These are phyloP conservation scores for Eulemur coronatus DNA, from an alignment of 2,797 vertebrate genomes.

Conservation along the genomic window DNA sequence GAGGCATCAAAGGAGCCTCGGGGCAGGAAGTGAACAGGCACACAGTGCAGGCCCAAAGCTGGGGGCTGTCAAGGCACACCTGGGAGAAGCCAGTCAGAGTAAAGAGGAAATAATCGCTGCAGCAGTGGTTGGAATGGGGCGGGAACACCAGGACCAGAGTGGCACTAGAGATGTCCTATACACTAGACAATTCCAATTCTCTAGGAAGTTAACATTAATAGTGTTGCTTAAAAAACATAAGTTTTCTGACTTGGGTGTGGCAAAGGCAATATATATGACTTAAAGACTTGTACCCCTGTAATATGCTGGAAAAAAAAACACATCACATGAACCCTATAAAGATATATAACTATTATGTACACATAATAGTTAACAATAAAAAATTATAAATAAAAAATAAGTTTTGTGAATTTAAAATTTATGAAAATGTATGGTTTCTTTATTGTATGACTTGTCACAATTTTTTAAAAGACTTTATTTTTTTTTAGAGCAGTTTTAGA, in stretches of 20 bases:
- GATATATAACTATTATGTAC: too few relatives aligned
- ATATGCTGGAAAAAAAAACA: too few relatives aligned
- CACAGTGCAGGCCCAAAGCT: accelerated
- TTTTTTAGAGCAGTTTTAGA: background rate
- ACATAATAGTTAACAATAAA: background rate
- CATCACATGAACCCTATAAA: too few relatives aligned
- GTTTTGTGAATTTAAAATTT: background rate
- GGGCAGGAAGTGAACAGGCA: background rate
- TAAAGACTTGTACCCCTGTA: too few relatives aligned
- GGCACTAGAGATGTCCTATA: background rate
- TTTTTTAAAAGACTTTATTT: background rate
- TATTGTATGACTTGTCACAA: background rate
- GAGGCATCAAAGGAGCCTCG: background rate
- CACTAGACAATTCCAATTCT: background rate
- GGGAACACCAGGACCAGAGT: background rate
- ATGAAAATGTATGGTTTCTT: background rate
- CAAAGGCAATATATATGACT: too few relatives aligned
- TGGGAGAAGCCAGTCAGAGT: background rate
- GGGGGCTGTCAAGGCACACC: accelerated
- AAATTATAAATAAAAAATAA: background rate
- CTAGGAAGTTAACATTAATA: background rate
- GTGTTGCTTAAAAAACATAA: background rate
- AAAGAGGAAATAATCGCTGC: background rate
- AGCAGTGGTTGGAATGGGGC: too few relatives aligned
- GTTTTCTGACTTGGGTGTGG: background rate